A percentile compares a stretch with the other conserved stretches of the same genome.
Conservation (phyloP, 2,113 vertebrate species). For the Halichoerus grypus region DNA sequence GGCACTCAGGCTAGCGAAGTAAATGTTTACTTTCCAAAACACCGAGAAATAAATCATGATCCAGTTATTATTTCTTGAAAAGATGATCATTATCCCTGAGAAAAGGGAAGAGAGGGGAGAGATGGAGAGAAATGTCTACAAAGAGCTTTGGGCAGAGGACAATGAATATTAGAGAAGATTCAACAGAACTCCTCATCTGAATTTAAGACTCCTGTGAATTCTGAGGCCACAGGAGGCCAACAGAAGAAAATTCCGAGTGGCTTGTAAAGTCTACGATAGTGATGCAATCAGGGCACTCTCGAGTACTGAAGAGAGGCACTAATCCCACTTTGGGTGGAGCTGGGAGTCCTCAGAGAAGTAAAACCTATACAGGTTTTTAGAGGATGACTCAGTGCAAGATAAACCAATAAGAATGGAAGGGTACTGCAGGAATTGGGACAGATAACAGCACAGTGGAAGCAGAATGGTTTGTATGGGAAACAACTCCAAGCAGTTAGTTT, state of each 20-base stretch:
- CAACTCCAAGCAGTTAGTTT: neutral
- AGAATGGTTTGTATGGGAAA: neutral
- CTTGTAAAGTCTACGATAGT: neutral
- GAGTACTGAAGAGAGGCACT: neutral
- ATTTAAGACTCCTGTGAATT: neutral
- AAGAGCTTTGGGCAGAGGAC: neutral
- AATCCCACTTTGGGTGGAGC: neutral
- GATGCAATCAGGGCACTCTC: neutral
- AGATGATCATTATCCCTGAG: slow-evolving; percentile 42
- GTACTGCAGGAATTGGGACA: neutral
- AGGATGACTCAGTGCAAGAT: neutral
- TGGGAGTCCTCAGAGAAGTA: neutral
- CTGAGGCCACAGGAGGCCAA: neutral
- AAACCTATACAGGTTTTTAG: neutral
- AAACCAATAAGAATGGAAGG: neutral
- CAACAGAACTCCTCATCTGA: neutral
- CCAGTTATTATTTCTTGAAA: slow-evolving; percentile 58
- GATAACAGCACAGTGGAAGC: neutral
- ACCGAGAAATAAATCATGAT: slow-evolving; percentile 55
- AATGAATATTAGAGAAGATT: neutral
- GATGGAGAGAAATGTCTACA: neutral
- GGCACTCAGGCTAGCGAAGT: slow-evolving; percentile 34
- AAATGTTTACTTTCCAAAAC: slow-evolving; percentile 68
- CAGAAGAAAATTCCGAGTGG: neutral
- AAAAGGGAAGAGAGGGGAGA: neutral